Conservation (phyloP, 2,888 invertebrate species). For the Troglohyphantes excavatus region DNA sequence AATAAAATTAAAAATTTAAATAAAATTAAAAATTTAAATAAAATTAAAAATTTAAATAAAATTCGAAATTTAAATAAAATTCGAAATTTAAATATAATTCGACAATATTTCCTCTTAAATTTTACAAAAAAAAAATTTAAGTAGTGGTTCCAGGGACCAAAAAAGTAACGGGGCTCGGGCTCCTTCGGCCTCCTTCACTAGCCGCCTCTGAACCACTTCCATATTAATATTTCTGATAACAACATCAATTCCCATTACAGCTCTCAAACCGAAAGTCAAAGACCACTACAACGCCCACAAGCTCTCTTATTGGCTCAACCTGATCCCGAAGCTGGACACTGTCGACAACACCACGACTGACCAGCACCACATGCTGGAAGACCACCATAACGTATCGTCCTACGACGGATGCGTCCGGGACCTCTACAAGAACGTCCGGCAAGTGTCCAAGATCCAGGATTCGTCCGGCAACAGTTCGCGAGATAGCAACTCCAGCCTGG, state of each 20-base stretch:
- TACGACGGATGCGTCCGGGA: slow-evolving; percentile 93
- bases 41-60: too few relatives aligned
- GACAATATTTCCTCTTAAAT: too few relatives aligned
- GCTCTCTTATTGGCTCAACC: slow-evolving; percentile 95
- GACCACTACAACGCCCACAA: slow-evolving; percentile 97
- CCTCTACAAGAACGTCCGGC: slow-evolving; percentile 28
- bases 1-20: too few relatives aligned
- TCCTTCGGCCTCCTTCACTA: too few relatives aligned
- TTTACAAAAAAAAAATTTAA: too few relatives aligned
- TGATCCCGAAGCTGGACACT: slow-evolving; percentile 91
- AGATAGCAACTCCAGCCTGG: neutral
- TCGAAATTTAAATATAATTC: too few relatives aligned
- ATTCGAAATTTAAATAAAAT: too few relatives aligned
- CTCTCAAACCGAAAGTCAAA: slow-evolving; percentile 93
- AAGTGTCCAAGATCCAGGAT: neutral
- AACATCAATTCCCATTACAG: slow-evolving; percentile 81
- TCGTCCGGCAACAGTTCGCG: neutral
- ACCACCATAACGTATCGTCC: slow-evolving; percentile 91
- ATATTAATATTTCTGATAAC: neutral
- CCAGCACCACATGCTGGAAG: slow-evolving; percentile 86
- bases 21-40: too few relatives aligned
- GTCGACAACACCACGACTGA: slow-evolving; percentile 36
- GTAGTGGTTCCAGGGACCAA: too few relatives aligned
- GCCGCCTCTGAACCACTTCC: too few relatives aligned
- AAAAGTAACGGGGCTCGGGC: too few relatives aligned